These are phyloP conservation scores for Glaucidium brasilianum DNA, from an alignment of 2,113 vertebrate species.

Conservation along the genomic window DNA sequence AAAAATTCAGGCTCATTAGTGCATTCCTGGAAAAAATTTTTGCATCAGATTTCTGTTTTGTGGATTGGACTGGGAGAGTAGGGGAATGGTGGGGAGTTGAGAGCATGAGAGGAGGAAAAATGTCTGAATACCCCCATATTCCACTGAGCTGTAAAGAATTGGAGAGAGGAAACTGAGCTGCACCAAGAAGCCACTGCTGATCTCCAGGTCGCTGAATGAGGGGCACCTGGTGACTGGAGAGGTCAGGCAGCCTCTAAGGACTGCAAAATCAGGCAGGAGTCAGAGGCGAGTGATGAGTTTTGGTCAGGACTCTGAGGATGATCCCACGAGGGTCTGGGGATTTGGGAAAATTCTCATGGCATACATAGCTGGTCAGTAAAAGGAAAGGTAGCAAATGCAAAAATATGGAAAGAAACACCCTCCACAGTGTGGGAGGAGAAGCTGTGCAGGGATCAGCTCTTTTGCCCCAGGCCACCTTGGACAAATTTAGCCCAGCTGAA, in stretches of 20 bases:
- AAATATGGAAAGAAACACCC: neutral
- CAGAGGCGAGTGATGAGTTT: neutral
- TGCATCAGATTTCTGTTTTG: neutral
- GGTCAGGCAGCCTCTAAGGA: neutral
- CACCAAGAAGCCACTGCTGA: neutral
- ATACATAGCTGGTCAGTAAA: neutral
- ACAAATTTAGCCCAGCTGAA: conserved; percentile 32
- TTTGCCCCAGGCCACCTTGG: conserved; percentile 34
- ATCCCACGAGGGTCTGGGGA: neutral
- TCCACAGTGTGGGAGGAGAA: neutral
- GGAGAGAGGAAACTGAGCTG: neutral
- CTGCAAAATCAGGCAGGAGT: neutral
- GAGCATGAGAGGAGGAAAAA: too few relatives aligned
- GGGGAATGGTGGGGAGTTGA: neutral
- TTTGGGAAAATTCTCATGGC: neutral
- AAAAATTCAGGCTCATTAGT: neutral
- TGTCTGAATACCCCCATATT: neutral
- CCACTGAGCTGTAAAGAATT: neutral
- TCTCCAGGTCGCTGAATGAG: neutral
- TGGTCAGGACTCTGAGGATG: neutral
- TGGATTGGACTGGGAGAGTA: neutral
- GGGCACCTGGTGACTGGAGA: neutral
- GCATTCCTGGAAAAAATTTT: neutral
- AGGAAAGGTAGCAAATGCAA: neutral
- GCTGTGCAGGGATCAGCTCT: neutral